A percentile compares a stretch with the other conserved stretches of the same genome.
These are phyloP conservation scores for Drosophila neocordata DNA, from an alignment of 1,140 invertebrate genomes.

Conservation along the genomic window DNA sequence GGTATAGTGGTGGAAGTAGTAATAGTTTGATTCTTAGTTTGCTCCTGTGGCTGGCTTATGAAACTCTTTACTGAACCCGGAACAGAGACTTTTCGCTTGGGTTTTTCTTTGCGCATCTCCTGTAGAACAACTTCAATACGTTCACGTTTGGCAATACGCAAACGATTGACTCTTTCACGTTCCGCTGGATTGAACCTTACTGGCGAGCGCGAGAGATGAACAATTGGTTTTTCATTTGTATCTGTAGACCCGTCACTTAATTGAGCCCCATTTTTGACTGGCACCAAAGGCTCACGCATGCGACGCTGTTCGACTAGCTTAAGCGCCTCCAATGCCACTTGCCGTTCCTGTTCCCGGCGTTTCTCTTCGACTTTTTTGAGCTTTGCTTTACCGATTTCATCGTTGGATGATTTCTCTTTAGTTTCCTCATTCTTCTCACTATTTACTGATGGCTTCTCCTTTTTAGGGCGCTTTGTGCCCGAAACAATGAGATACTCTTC, in stretches of 20 bases:
- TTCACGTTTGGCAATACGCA: conserved; percentile 42
- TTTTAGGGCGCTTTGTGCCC: conserved; percentile 10
- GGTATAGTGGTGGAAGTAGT: neutral
- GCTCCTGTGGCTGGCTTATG: neutral
- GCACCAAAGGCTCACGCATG: conserved; percentile 18
- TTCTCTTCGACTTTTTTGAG: conserved; percentile 29
- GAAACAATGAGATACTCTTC: conserved; percentile 23
- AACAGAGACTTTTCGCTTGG: neutral
- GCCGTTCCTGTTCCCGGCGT: conserved; percentile 49
- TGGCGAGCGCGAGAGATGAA: conserved; percentile 45
- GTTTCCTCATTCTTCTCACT: neutral
- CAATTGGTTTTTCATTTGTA: neutral
- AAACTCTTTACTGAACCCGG: conserved; percentile 2
- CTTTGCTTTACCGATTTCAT: neutral
- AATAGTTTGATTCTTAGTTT: neutral
- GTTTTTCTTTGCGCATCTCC: conserved; percentile 41
- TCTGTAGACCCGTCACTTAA: neutral
- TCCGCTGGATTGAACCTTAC: conserved; percentile 43
- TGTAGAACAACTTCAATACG: conserved; percentile 56
- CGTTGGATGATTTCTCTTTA: neutral
- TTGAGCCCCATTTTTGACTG: neutral
- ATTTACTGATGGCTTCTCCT: neutral
- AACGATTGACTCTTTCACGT: conserved; percentile 37
- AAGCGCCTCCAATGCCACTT: conserved; percentile 56
- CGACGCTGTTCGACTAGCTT: conserved; percentile 61